A percentile compares a stretch with the other conserved stretches of the same genome.
phyloP scores from a whole-genome alignment of 2,113 vertebrate species.

The Scalopus aquaticus region DNA sequence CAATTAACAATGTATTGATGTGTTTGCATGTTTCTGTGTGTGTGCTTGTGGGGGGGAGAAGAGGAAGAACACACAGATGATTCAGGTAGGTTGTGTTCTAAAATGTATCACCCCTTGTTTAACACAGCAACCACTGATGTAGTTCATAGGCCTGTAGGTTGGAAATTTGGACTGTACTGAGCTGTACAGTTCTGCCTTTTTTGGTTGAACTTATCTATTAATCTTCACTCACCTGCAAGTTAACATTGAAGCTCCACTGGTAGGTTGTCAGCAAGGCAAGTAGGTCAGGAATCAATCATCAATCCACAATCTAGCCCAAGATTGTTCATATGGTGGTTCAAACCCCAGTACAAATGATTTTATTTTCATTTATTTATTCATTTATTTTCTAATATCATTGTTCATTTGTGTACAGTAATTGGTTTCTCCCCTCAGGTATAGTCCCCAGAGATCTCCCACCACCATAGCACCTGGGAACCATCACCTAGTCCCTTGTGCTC shows the following conservation, averaged over 20 bases:
- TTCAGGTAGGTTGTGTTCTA: neutral
- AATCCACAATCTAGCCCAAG: neutral
- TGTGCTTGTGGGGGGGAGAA: no score
- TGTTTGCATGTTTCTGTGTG: no score
- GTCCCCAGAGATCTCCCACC: no score
- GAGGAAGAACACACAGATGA: neutral
- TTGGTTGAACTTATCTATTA: neutral
- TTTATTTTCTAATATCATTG: no score
- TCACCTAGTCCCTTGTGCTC: no score
- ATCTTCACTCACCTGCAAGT: neutral
- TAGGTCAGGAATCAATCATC: neutral
- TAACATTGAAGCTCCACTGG: neutral
- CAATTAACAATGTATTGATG: neutral
- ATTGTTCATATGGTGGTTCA: neutral
- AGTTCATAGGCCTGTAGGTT: neutral
- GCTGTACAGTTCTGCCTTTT: neutral
- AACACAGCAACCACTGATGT: neutral
- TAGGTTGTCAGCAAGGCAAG: neutral
- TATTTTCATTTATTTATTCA: neutral
- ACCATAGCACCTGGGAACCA: no score
- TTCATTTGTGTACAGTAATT: no score
- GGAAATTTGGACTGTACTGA: neutral
- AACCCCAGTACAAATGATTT: neutral
- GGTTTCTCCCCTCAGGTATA: no score
- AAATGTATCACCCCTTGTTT: neutral